Base-by-base conservation (phyloP, 1,140 invertebrate genomes). In the Euura lappo region DNA sequence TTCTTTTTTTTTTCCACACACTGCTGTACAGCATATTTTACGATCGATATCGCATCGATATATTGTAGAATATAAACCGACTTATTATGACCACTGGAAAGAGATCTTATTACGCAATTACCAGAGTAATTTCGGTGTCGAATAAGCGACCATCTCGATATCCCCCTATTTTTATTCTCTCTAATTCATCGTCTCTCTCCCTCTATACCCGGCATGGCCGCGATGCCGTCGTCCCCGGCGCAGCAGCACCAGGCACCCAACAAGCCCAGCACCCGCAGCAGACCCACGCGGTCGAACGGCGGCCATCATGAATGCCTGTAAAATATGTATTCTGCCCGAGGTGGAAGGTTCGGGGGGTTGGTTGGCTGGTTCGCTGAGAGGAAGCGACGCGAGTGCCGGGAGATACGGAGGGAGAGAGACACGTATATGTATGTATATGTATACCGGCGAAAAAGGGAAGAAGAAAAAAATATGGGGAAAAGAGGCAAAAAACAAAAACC, bases 291-390 rank as follows among this genome's bases (percentile, higher is more conserved):
- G 72, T 77, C 81, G 84, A 84, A 85, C 83, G 86, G 83, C 87
- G 85, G 86, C 87, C 87, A 88, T 88, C 87, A 88, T 87, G 87
- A 87, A 87, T 87, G 85, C 82, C 85, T 83, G 87, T 88, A 84
- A 88, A 87, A 87, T 88, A 88, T 88, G 87, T 88, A 87, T 87
- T 88, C 82, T 60, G 80, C 79, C 78, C 77, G 81, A 44, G 67
- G 67, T 44, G 8, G 67, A 68, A 5, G 67, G 71, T 65, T 47
- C 45, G 71, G 76, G 75, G 46, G 70, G 75, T 71, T 78, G 66
- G 71, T 72, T 51, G 42, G 70, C 13, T 71, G 13, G 6, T 46
- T 42, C 45, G 71, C 71, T 74, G 67, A 79, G 74, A 76, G 73
- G 77, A 71, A 74, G 72, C 51, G 11, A 65, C 68, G 42, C 42